phyloP scores from a whole-genome alignment of 2,888 invertebrate species.

The Cephus pulcher region DNA sequence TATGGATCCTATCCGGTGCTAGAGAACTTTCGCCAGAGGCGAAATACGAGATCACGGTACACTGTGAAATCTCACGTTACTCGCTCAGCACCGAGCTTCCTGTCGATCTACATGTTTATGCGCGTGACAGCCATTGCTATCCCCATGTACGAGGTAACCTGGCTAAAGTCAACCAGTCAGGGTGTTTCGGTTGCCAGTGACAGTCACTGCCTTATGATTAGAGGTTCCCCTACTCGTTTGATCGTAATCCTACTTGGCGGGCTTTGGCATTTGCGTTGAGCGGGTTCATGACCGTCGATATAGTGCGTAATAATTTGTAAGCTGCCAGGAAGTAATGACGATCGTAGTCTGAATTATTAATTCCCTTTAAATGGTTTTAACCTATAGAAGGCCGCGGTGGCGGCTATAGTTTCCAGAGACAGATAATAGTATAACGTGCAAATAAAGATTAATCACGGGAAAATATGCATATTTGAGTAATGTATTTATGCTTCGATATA shows the following conservation, averaged over 20 bases:
- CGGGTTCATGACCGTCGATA: background rate
- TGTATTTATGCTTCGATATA: too few species aligned
- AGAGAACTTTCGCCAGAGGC: slow-evolving; percentile 50
- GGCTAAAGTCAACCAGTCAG: background rate
- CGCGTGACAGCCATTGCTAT: background rate
- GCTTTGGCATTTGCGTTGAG: background rate
- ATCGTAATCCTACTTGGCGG: background rate
- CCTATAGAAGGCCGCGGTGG: too few species aligned
- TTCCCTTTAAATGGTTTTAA: background rate
- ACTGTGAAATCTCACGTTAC: background rate
- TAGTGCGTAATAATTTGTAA: background rate
- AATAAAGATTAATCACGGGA: too few species aligned
- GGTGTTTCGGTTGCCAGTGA: background rate
- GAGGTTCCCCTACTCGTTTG: background rate
- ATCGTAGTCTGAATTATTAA: background rate
- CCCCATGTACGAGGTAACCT: background rate
- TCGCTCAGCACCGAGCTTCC: background rate
- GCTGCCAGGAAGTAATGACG: background rate
- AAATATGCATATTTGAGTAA: too few species aligned
- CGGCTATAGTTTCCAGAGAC: too few species aligned
- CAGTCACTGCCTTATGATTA: background rate
- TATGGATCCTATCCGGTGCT: background rate
- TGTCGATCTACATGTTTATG: background rate
- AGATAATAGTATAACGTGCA: too few species aligned
- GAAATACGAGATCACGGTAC: background rate